Conservation (phyloP, 2,797 vertebrate species). For the Scleropages formosus region DNA sequence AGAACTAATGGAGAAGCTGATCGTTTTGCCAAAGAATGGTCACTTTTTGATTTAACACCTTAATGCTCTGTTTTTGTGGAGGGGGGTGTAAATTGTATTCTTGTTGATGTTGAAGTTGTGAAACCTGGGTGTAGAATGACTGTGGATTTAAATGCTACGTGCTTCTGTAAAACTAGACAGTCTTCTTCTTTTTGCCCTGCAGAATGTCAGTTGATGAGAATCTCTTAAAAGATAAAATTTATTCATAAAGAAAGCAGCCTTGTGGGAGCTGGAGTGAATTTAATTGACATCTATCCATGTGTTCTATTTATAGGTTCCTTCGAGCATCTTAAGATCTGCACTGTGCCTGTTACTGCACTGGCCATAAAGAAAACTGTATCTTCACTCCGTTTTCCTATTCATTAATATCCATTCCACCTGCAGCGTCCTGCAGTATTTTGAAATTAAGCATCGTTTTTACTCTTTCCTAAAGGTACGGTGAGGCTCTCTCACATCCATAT, state of each 20-base stretch:
- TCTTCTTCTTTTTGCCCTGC: not conserved
- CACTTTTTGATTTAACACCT: not conserved
- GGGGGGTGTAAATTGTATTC: not conserved
- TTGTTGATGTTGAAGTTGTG: not conserved
- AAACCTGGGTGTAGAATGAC: not conserved
- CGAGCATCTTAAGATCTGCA: not conserved
- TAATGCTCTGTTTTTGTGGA: not conserved
- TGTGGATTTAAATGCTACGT: not conserved
- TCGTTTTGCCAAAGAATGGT: not conserved
- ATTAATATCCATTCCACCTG: not conserved
- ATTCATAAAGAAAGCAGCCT: not conserved
- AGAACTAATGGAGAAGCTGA: not conserved
- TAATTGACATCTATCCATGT: not conserved
- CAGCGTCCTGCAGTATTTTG: not conserved
- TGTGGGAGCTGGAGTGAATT: not conserved
- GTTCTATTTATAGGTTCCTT: constrained; percentile 7
- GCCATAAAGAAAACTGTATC: not conserved
- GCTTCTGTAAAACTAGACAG: constrained; percentile 9
- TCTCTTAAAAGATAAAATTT: not conserved
- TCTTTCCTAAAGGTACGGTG: not conserved
- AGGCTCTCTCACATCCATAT: not conserved
- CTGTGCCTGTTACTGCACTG: not conserved
- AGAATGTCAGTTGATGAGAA: not conserved
- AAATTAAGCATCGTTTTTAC: not conserved
- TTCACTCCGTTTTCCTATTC: not conserved